Base-by-base conservation (phyloP, 2,113 vertebrate species). In the Scatophagus argus region DNA sequence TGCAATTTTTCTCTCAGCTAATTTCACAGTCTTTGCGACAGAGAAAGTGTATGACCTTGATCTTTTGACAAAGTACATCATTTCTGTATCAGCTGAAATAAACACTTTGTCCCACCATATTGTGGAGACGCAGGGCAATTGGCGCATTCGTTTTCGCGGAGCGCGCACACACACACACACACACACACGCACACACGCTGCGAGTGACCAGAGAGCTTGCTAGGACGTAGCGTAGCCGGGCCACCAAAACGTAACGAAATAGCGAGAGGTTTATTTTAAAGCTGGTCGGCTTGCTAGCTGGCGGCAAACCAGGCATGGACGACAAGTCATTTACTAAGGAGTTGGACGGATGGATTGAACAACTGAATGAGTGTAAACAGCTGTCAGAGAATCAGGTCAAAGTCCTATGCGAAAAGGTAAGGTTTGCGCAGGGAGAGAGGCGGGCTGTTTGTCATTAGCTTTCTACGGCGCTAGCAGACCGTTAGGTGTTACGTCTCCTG, bases 291-390 rank as follows among this genome's bases (percentile, higher is more conserved):
- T 80, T 63, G 44, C 29, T 56, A 47, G 91, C 88, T 81, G 83
- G 83, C 79, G 7, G 29, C 64, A 49, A 59, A 80, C 8, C 59
- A 83, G 85, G 49, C 82, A 98, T 99, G 97, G 97, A 97, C 88
- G 96, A 98, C 91, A 99, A 97, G 93, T 94, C 95, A 56, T 97
- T 97, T 87, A 98, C 96, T 77, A 99, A 99, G 95, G 97, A 98
- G 91, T 82, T 99, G 91, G 97, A 99, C 91, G 96, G 97, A 81
- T 98, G 97, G 97, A 96, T 99, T 86, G 97, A 98, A 90, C 97
- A 98, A 87, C 95, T 98, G 81, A 97, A 98, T 70, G 97, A 98
- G 88, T 99, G 97, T 93, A 98, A 96, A 86, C 97, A 98, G 95
- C 95, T 98, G 23, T 94, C 96, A 3, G 97, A 98, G 88, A 96